Evolutionary conservation across 2,797 vertebrate genomes (phyloP).

Genomic region (Podarcis siculus): DNA sequence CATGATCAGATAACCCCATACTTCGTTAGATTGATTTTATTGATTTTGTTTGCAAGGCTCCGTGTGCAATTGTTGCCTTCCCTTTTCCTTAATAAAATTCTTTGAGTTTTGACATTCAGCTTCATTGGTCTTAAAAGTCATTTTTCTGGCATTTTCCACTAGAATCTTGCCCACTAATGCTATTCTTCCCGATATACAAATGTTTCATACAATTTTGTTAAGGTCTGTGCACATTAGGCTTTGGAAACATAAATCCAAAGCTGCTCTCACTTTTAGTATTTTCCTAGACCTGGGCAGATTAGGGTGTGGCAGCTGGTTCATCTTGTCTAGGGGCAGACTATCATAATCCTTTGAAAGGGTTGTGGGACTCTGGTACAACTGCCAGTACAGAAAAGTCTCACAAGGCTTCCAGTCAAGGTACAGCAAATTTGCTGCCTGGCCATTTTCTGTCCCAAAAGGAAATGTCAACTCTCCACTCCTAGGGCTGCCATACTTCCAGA

Average conservation of each 20-base stretch:
- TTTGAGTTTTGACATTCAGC: neutral
- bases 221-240: neutral
- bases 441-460: neutral
- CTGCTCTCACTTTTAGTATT: neutral
- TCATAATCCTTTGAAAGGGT: too few relatives aligned
- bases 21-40: neutral
- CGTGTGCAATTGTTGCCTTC: neutral
- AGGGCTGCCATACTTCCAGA: too few relatives aligned
- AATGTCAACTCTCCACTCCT: neutral
- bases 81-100: neutral
- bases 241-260: neutral
- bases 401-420: too few relatives aligned
- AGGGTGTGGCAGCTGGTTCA: too few relatives aligned
- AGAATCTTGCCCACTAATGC: neutral
- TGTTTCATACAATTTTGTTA: too few relatives aligned
- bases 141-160: neutral
- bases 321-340: too few relatives aligned
- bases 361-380: too few relatives aligned
- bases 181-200: too few relatives aligned
- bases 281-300: too few relatives aligned
- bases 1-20: neutral
- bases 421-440: too few relatives aligned
- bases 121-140: neutral
- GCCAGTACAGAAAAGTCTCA: too few relatives aligned
- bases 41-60: neutral